phyloP scores from a whole-genome alignment of 2,113 vertebrate genomes.

The Tyrannus savana region DNA sequence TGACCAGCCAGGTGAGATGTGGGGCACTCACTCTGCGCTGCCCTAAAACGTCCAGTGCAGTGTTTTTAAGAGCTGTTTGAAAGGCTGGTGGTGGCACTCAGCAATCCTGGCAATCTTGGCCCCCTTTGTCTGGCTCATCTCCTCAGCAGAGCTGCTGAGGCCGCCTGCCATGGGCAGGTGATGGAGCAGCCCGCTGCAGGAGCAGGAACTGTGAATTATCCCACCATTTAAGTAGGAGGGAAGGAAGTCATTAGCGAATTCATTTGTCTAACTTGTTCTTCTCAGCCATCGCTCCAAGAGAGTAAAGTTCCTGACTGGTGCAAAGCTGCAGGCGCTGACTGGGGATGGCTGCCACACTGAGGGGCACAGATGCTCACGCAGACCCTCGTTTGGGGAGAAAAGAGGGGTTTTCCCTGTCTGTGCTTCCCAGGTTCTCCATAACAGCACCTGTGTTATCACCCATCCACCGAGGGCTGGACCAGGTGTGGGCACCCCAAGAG shows the following conservation, averaged over 20 bases:
- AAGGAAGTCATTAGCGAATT: conserved; percentile 65
- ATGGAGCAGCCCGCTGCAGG: conserved; percentile 15
- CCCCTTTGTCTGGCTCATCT: not conserved
- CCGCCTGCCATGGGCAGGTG: not conserved
- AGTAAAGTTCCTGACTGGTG: conserved; percentile 12
- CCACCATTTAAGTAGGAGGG: conserved; percentile 57
- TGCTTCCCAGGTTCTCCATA: accelerated
- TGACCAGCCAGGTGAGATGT: accelerated
- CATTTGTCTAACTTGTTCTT: conserved; percentile 60
- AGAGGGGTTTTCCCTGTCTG: not conserved
- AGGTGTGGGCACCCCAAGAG: not conserved
- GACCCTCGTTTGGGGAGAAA: not conserved
- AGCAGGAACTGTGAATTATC: conserved; percentile 60
- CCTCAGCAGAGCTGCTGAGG: not conserved
- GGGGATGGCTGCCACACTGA: not conserved
- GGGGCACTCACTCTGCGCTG: not conserved
- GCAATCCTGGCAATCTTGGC: not conserved
- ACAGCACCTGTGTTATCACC: not conserved
- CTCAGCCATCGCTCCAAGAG: not conserved
- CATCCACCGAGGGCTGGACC: not conserved
- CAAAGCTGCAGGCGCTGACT: not conserved
- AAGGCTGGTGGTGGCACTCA: not conserved
- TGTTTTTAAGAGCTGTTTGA: accelerated
- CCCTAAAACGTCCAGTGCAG: not conserved
- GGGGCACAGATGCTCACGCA: accelerated